Evolutionary conservation across 2,113 vertebrate species (phyloP).

Genomic region (Phyllostomus discolor): DNA sequence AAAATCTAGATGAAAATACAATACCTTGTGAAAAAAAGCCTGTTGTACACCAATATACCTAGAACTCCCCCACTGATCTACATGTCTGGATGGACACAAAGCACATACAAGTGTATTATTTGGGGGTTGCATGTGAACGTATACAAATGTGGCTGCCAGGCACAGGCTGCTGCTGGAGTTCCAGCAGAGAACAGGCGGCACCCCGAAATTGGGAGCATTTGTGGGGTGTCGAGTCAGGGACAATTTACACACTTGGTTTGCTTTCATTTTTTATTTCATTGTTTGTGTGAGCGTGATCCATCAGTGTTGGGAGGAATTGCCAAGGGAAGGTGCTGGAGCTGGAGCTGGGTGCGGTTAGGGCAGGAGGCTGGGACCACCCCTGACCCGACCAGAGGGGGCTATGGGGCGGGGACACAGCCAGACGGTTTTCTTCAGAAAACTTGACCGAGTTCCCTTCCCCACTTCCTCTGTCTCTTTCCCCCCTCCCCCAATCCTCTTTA

Average conservation of each 20-base stretch:
- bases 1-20: not conserved
- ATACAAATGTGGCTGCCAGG: not conserved
- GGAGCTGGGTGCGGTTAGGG: no score
- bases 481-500: not conserved
- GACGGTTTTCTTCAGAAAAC: not conserved
- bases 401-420: not conserved
- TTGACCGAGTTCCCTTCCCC: not conserved
- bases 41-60: not conserved
- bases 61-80: not conserved
- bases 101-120: not conserved
- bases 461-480: no score
- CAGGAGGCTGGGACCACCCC: not conserved
- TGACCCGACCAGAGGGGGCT: not conserved
- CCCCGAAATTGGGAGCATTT: not conserved
- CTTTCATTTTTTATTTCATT: not conserved
- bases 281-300: not conserved
- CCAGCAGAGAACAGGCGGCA: not conserved
- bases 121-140: not conserved
- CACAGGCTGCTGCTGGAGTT: no score
- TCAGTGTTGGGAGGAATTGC: no score
- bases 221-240: no score
- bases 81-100: fast-evolving
- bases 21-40: not conserved
- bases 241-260: not conserved
- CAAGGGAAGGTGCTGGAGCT: fast-evolving